These are phyloP conservation scores for Cyanistes caeruleus DNA, from an alignment of 2,113 vertebrate species.

Conservation along the genomic window DNA sequence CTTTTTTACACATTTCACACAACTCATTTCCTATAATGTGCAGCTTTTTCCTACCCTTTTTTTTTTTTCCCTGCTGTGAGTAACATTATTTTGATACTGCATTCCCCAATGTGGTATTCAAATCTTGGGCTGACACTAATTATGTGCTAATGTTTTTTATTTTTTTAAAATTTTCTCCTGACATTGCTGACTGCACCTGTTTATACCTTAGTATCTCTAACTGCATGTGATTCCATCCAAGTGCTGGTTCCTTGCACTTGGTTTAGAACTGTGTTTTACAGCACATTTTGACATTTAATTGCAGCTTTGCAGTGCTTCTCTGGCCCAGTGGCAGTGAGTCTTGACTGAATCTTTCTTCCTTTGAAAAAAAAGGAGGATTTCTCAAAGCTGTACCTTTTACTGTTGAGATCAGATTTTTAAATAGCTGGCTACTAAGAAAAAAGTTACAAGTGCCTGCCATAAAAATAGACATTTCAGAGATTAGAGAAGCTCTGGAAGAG, in stretches of 20 bases:
- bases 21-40: slow-evolving; percentile 23
- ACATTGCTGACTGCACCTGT: slow-evolving; percentile 3
- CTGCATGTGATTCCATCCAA: background rate
- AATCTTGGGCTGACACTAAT: background rate
- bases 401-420: background rate
- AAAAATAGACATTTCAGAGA: background rate
- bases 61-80: background rate
- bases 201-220: background rate
- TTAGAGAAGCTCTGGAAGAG: background rate
- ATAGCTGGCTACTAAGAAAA: background rate
- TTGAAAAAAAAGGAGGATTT: background rate
- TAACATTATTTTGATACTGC: slow-evolving; percentile 15
- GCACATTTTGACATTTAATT: background rate
- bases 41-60: slow-evolving; percentile 1
- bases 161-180: background rate
- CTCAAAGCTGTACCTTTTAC: background rate
- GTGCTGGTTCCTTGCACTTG: background rate
- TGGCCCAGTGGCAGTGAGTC: background rate
- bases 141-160: background rate
- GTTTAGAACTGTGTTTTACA: background rate
- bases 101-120: background rate
- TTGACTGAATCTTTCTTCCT: background rate
- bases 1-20: slow-evolving; percentile 26
- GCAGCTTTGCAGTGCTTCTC: background rate
- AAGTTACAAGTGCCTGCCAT: background rate